Percentiles rank a stretch among this genome's conserved stretches.
Conservation (phyloP, 2,113 vertebrate species). For the Lethenteron reissneri region DNA sequence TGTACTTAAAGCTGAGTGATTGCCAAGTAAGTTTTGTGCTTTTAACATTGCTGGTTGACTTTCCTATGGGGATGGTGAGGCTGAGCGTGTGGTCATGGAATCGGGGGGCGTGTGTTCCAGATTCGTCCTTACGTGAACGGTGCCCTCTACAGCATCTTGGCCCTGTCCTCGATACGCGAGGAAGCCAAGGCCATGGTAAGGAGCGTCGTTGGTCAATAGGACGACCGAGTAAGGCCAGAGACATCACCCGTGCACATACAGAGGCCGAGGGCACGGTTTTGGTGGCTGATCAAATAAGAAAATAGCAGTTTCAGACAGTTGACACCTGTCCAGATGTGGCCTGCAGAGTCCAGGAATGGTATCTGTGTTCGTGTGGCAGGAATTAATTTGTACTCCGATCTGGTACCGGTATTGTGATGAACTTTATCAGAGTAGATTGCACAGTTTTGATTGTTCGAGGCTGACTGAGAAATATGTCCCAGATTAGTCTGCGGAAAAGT, state of each 20-base stretch:
- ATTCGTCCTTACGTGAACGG: conserved; percentile 76
- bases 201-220: neutral
- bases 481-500: too few relatives aligned
- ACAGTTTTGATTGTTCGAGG: too few relatives aligned
- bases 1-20: neutral
- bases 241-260: neutral
- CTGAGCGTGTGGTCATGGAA: neutral
- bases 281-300: neutral
- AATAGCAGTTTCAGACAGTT: conserved; percentile 8
- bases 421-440: too few relatives aligned
- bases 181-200: conserved; percentile 85
- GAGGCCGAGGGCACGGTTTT: neutral
- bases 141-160: conserved; percentile 67
- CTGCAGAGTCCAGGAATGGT: too few relatives aligned
- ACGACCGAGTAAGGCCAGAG: too few relatives aligned
- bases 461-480: too few relatives aligned
- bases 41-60: neutral
- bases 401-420: too few relatives aligned
- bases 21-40: neutral
- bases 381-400: too few relatives aligned
- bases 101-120: conserved; percentile 20
- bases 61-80: neutral
- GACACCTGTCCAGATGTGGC: conserved; percentile 9
- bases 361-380: too few relatives aligned
- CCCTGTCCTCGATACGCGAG: conserved; percentile 45